A percentile compares a stretch with the other conserved stretches of the same genome.
phyloP scores from a whole-genome alignment of 2,888 invertebrate genomes.

The Lapara coniferarum region DNA sequence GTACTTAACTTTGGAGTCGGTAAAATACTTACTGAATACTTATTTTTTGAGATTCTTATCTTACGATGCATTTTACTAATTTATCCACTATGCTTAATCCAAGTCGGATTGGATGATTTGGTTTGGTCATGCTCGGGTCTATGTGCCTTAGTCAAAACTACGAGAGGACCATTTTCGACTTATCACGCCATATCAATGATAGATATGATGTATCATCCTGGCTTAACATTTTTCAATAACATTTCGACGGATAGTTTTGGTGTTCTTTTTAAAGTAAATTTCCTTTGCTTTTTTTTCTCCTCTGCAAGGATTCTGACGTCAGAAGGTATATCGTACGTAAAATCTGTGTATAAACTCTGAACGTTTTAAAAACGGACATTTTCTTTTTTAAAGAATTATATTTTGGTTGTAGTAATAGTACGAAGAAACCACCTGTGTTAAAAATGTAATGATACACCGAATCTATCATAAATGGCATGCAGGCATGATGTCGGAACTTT shows the following conservation, averaged over 20 bases:
- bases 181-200: slow-evolving; percentile 2
- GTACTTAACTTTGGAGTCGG: slow-evolving; percentile 76
- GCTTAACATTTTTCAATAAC: not conserved
- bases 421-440: not conserved
- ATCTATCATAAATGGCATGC: not conserved
- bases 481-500: slow-evolving; percentile 7
- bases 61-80: slow-evolving; percentile 79
- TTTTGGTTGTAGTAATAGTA: slow-evolving; percentile 3
- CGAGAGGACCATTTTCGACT: slow-evolving; percentile 19
- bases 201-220: slow-evolving; percentile 8
- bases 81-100: slow-evolving; percentile 72
- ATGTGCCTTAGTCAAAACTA: slow-evolving; percentile 29
- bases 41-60: slow-evolving; percentile 76
- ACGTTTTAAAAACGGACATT: slow-evolving; percentile 19
- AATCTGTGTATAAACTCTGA: slow-evolving; percentile 11
- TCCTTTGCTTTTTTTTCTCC: slow-evolving; percentile 16
- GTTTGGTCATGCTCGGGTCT: slow-evolving; percentile 34
- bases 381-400: slow-evolving; percentile 21
- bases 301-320: not conserved
- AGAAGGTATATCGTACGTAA: slow-evolving; percentile 6
- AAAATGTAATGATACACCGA: slow-evolving; percentile 6
- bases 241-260: not conserved
- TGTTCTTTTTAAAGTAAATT: not conserved
- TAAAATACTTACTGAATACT: slow-evolving; percentile 83
- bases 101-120: slow-evolving; percentile 48